Evolutionary conservation across 1,140 invertebrate species (phyloP).

Genomic region (Leguminivora glycinivorella): DNA sequence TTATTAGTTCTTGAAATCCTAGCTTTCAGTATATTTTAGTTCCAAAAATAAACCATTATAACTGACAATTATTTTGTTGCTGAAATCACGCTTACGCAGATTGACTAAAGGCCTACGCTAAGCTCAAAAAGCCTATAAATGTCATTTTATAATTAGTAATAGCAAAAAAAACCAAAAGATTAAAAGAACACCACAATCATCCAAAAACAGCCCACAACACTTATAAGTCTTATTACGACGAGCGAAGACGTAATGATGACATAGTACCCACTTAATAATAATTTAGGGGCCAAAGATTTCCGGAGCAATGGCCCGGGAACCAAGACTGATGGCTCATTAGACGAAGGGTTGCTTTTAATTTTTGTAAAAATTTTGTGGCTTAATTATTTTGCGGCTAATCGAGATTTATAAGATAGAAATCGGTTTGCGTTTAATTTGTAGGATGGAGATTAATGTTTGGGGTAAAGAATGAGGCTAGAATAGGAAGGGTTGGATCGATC

Average conservation of each 20-base stretch:
- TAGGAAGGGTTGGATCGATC: too few relatives aligned
- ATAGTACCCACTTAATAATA: slow-evolving; percentile 3
- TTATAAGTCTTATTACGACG: neutral
- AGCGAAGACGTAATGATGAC: neutral
- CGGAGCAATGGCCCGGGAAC: neutral
- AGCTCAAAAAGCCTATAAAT: too few relatives aligned
- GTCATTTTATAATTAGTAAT: too few relatives aligned
- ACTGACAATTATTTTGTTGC: too few relatives aligned
- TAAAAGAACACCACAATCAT: neutral
- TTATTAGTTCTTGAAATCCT: too few relatives aligned
- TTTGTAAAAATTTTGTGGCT: neutral
- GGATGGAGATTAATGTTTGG: neutral
- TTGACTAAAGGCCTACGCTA: too few relatives aligned
- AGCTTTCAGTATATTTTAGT: too few relatives aligned
- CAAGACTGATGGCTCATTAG: neutral
- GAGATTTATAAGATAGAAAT: neutral
- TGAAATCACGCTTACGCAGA: too few relatives aligned
- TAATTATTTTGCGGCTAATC: neutral
- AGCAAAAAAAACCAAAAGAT: too few relatives aligned
- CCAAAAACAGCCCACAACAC: neutral
- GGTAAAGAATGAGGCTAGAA: too few relatives aligned
- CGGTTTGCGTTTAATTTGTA: neutral
- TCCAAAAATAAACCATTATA: too few relatives aligned
- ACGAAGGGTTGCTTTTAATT: neutral
- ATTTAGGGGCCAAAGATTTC: neutral